Evolutionary conservation across 2,888 invertebrate species (phyloP), one percentile per base, ranked within the genome.

Genomic region (Tipula confusa): DNA sequence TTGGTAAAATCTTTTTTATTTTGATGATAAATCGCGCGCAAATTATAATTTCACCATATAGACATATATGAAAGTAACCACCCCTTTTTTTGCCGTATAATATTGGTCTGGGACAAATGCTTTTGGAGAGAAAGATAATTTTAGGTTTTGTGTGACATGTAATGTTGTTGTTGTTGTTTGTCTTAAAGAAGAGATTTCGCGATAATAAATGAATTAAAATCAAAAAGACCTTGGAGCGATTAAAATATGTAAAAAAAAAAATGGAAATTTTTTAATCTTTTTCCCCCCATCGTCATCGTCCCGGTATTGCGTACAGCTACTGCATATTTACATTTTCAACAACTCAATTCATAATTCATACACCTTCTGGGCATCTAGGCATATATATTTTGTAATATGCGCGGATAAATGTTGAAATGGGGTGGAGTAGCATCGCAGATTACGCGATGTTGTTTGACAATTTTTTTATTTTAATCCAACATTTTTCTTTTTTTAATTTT

Each of bases 281-380:
- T 38, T 38, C 13, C 38, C 18, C 64, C 7, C 24, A 24, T 24
- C 64, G 64, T 64, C 64, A n/a, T n/a, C n/a, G n/a, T 24, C 64
- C 24, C 24, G 11, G 5, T 43, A 43, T 24, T 2, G 2, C 18
- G 7, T 64, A 64, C 5, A n/a, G 43, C 43, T 64, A 24, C 24
- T 24, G 64, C 64, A 24, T 24, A 64, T 64, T 64, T 24, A 80
- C 11, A 80, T 29, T 80, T 80, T 80, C 80, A 80, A 80, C 80
- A 80, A 29, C 80, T 80, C 29, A 80, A 80, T 80, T 80, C 80
- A 43, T 43, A 31, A n/a, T n/a, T n/a, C 7, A 79, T 28, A 80
- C 29, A 80, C 80, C 80, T 80, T 29, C 80, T 80, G 31, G 80
- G 80, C 80, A 80, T 29, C 15, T 15, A 64, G 24, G 9, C n/a